These are phyloP conservation scores for Xestobium rufovillosum DNA, from an alignment of 2,888 invertebrate genomes.

Conservation along the genomic window DNA sequence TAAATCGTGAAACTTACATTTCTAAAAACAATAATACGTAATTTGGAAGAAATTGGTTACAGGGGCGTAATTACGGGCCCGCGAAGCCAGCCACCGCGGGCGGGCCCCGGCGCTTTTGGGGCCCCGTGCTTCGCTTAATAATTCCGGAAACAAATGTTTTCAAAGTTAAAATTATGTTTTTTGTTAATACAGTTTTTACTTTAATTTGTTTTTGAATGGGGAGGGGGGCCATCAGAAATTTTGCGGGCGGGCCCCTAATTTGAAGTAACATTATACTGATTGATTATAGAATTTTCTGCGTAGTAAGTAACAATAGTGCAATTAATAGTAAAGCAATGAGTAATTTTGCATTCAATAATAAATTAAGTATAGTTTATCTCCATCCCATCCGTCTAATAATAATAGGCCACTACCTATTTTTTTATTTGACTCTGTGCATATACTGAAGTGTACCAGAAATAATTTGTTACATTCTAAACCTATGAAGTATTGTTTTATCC, in stretches of 20 bases:
- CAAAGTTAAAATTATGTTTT: too few species aligned
- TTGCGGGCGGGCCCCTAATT: too few species aligned
- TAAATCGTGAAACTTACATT: conserved; percentile 1
- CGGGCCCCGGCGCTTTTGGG: too few species aligned
- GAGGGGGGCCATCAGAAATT: too few species aligned
- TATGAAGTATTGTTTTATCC: conserved; percentile 12
- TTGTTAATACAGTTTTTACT: too few species aligned
- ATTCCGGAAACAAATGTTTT: too few species aligned
- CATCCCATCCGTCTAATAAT: conserved; percentile 16
- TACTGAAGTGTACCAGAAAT: conserved; percentile 14
- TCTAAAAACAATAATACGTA: conserved; percentile 4
- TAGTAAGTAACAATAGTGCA: conserved; percentile 16
- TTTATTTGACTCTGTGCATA: conserved; percentile 15
- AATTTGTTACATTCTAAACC: conserved; percentile 14
- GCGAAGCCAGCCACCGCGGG: too few species aligned
- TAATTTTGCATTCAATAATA: conserved; percentile 12
- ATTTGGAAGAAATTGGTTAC: conserved; percentile 16
- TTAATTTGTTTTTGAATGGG: too few species aligned
- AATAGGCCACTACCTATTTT: conserved; percentile 13
- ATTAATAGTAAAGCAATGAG: conserved; percentile 16
- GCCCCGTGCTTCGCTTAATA: too few species aligned
- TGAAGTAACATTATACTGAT: too few species aligned
- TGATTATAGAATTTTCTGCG: conserved; percentile 14
- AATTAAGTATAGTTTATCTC: conserved; percentile 15
- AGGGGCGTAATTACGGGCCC: too few species aligned